Percentiles rank a stretch among this genome's conserved stretches.
Conservation (phyloP, 1,140 invertebrate species). For the Vanessa tameamea region DNA sequence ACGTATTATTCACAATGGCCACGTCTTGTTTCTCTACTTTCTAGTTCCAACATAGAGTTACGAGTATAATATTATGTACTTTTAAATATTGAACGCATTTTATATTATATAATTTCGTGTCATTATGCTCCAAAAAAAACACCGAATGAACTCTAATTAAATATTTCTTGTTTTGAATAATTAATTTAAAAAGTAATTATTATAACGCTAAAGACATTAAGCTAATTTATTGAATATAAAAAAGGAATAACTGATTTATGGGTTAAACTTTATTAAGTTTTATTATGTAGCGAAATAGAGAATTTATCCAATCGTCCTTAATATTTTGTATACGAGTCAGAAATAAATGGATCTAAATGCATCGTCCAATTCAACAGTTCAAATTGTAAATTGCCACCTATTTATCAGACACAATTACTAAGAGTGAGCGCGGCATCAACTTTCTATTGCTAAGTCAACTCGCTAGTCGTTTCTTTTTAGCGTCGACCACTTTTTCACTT, state of each 20-base stretch:
- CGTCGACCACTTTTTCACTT: constrained; percentile 62
- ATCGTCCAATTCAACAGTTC: constrained; percentile 3
- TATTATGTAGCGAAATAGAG: too few species aligned
- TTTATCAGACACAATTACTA: constrained; percentile 25
- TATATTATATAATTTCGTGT: not conserved
- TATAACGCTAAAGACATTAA: too few species aligned
- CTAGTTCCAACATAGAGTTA: constrained; percentile 28
- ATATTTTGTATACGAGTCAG: not conserved
- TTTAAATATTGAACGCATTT: not conserved
- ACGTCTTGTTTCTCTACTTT: constrained; percentile 34
- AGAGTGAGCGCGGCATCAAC: constrained; percentile 42
- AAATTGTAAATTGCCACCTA: constrained; percentile 17
- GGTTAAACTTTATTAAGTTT: too few species aligned
- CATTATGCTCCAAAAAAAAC: too few species aligned
- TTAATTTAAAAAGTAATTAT: too few species aligned
- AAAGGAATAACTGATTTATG: too few species aligned
- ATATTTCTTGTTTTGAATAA: too few species aligned
- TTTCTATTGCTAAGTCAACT: constrained; percentile 68
- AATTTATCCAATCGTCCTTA: too few species aligned
- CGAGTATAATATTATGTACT: constrained; percentile 18
- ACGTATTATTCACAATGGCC: constrained; percentile 29
- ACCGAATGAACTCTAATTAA: too few species aligned
- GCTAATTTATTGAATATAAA: too few species aligned
- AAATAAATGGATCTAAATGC: constrained; percentile 6
- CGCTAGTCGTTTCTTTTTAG: constrained; percentile 58